phyloP scores from a whole-genome alignment of 2,113 vertebrate species.

The Albula glossodonta region DNA sequence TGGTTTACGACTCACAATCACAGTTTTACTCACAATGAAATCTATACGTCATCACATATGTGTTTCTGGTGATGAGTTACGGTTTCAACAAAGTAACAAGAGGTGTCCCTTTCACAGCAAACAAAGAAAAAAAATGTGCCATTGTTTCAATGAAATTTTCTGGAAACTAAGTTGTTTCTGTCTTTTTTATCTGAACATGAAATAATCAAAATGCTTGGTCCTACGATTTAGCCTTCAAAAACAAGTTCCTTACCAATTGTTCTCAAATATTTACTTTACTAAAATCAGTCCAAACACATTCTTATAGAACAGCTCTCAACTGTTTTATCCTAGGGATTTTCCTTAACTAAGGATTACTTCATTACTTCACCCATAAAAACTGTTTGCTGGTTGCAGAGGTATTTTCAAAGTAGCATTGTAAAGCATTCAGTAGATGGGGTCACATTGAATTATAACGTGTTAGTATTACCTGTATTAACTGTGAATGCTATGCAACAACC shows the following conservation, averaged over 20 bases:
- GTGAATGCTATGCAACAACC: neutral
- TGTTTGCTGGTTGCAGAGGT: neutral
- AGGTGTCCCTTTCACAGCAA: conserved; percentile 10
- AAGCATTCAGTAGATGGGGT: neutral
- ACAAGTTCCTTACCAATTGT: neutral
- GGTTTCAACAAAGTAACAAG: conserved; percentile 5
- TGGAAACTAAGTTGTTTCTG: conserved; percentile 35
- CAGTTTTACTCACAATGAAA: neutral
- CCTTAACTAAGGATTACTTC: neutral
- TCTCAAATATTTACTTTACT: neutral
- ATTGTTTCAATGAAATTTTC: conserved; percentile 35
- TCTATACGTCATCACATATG: neutral
- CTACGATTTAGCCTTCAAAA: conserved; percentile 38
- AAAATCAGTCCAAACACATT: neutral
- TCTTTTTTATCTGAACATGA: conserved; percentile 22
- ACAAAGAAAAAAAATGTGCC: conserved; percentile 30
- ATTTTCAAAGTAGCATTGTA: neutral
- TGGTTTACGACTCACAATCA: neutral
- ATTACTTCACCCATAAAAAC: neutral
- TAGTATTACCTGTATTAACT: neutral
- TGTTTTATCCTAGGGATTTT: no score
- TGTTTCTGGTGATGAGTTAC: neutral
- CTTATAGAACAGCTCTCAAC: neutral
- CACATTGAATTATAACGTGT: neutral
- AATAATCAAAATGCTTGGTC: conserved; percentile 33